These are phyloP conservation scores for Drosophila bipectinata DNA, from an alignment of 1,140 invertebrate genomes.

Conservation along the genomic window DNA sequence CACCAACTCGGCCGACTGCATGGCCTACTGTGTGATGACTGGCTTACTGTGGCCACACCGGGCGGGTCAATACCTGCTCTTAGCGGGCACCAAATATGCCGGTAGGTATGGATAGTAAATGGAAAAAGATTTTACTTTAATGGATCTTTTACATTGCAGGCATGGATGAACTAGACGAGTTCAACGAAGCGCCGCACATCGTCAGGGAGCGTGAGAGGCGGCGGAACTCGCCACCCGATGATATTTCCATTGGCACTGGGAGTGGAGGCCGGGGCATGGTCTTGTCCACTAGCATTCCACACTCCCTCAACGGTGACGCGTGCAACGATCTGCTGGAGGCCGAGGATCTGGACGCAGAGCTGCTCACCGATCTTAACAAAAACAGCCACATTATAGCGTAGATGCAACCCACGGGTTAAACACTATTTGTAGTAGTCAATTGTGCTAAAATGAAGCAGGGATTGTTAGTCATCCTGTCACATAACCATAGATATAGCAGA, in stretches of 20 bases:
- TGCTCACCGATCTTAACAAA: constrained; percentile 82
- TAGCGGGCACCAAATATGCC: constrained; percentile 88
- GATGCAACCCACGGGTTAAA: constrained; percentile 59
- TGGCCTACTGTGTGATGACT: constrained; percentile 96
- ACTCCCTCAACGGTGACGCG: constrained; percentile 73
- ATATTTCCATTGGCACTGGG: constrained; percentile 60
- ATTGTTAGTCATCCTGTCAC: constrained; percentile 57
- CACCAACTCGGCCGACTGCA: constrained; percentile 96
- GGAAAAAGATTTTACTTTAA: background rate
- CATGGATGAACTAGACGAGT: constrained; percentile 94
- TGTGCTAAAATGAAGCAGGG: constrained; percentile 66
- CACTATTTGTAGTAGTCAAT: constrained; percentile 68
- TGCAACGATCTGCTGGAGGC: constrained; percentile 73
- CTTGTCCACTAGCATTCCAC: constrained; percentile 69
- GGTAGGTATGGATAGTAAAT: constrained; percentile 69
- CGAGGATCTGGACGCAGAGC: constrained; percentile 73
- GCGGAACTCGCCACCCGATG: constrained; percentile 72
- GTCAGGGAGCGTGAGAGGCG: constrained; percentile 76
- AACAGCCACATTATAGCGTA: constrained; percentile 83
- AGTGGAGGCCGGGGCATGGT: constrained; percentile 60
- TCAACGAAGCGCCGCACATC: constrained; percentile 94
- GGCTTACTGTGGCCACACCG: constrained; percentile 96
- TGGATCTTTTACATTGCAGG: constrained; percentile 62
- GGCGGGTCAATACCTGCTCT: constrained; percentile 94
- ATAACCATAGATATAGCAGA: constrained; percentile 9